Conservation (phyloP, 2,113 vertebrate species). For the Paramisgurnus dabryanus region DNA sequence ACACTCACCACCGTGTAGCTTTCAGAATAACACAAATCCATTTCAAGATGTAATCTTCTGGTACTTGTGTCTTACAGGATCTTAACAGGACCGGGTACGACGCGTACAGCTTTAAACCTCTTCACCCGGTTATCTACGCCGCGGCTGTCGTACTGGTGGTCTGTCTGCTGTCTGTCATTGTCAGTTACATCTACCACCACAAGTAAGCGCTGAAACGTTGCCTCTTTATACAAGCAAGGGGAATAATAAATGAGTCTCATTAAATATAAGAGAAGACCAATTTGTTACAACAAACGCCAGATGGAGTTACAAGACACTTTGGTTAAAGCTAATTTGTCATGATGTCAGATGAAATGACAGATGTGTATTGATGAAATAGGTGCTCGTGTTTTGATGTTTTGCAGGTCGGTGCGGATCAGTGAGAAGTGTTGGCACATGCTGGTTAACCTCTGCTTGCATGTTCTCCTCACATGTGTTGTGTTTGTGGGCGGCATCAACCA, state of each 20-base stretch:
- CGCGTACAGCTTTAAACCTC: slow-evolving; percentile 73
- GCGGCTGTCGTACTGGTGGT: slow-evolving; percentile 82
- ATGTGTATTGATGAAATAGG: background rate
- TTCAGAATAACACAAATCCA: background rate
- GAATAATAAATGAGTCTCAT: background rate
- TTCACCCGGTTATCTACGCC: slow-evolving; percentile 91
- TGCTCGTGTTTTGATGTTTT: slow-evolving; percentile 49
- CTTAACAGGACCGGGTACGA: slow-evolving; percentile 82
- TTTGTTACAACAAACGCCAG: background rate
- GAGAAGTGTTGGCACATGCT: slow-evolving; percentile 98
- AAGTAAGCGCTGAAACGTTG: slow-evolving; percentile 73
- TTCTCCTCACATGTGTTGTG: slow-evolving; percentile 88
- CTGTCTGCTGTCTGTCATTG: slow-evolving; percentile 81
- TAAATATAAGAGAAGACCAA: background rate
- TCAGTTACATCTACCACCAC: slow-evolving; percentile 91
- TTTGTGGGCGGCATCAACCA: slow-evolving; percentile 93
- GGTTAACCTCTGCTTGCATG: slow-evolving; percentile 91
- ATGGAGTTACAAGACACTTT: too few relatives aligned
- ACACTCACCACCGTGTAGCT: background rate
- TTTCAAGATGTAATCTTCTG: background rate
- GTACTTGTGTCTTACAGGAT: slow-evolving; percentile 74
- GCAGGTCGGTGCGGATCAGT: slow-evolving; percentile 85
- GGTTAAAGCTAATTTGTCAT: too few relatives aligned
- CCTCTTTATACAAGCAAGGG: background rate
- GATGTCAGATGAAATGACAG: too few relatives aligned